Base-by-base conservation (phyloP, 2,888 invertebrate genomes). In the Aleiodes alternator region DNA sequence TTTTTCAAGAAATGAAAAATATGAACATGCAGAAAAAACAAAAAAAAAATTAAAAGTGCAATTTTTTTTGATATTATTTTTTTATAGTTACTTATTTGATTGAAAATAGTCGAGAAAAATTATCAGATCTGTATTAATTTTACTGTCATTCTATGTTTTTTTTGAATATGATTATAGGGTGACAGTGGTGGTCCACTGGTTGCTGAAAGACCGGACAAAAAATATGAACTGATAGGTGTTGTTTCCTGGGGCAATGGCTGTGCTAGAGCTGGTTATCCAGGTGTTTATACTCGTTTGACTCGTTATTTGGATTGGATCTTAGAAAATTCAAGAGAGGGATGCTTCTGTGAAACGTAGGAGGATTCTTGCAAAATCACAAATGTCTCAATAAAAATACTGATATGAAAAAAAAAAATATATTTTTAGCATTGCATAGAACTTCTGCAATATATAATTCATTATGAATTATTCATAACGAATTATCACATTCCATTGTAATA, bases 201-300 rank as follows among this genome's bases (percentile, higher is more conserved):
- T 77, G 91, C 94, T 0, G 92, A 93, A 90, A 92, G 94, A 85
- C 92, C 92, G 80, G 93, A 94, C 82, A 94, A 95, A 83, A 93
- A 93, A 84, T 96, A 94, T 88, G 96, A 96, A 89, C 90, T 96
- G 81, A 96, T 96, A 86, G 96, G 95, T 12, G 92, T 97, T 16
- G 96, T 96, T 0, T 96, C 96, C 0, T 97, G 96, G 96, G 96
- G 96, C 48, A 96, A 96, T 85, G 96, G 96, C 29, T 97, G 96
- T 86, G 96, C 96, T 0, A 91, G 96, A 77, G 93, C 94, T 7
- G 95, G 96, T 14, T 96, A 95, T 89, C 96, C 96, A 0, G 96
- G 96, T 1, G 96, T 96, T 0, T 96, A 96, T 88, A 96, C 96
- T 0, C 91, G 96, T 80, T 93, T 96, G 51, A 95, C 95, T n/a